These are phyloP conservation scores for Nasonia longicornis DNA, from an alignment of 1,140 invertebrate species.

Conservation along the genomic window DNA sequence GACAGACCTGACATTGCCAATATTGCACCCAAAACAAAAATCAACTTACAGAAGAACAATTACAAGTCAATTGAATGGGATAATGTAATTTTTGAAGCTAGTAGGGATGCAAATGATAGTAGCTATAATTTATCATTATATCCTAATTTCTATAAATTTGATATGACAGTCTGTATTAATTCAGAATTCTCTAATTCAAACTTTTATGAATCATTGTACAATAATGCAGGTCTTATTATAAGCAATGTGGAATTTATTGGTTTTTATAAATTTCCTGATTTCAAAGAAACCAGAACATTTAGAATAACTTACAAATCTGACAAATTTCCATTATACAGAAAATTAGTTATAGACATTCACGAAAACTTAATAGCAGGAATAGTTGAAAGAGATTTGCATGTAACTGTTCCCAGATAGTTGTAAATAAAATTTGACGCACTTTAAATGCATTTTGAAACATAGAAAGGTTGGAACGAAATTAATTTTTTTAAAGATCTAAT, in stretches of 20 bases:
- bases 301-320: constrained; percentile 65
- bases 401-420: constrained; percentile 54
- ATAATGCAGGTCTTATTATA: constrained; percentile 61
- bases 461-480: constrained; percentile 18
- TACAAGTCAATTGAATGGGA: constrained; percentile 43
- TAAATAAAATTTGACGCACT: constrained; percentile 3
- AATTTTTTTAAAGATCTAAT: not conserved
- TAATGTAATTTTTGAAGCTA: constrained; percentile 31
- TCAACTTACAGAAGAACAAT: constrained; percentile 41
- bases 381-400: constrained; percentile 58
- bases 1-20: constrained; percentile 45
- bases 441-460: constrained; percentile 10
- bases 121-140: constrained; percentile 46
- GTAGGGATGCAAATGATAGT: not conserved
- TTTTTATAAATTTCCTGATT: constrained; percentile 55
- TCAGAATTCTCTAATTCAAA: constrained; percentile 51
- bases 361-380: constrained; percentile 60
- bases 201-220: constrained; percentile 60
- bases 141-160: constrained; percentile 59
- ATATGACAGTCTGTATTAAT: constrained; percentile 58
- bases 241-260: constrained; percentile 57
- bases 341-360: constrained; percentile 64
- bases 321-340: constrained; percentile 59
- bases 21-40: constrained; percentile 47
- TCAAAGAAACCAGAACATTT: constrained; percentile 59